Percentiles rank a stretch among this genome's conserved stretches.
Evolutionary conservation across 2,797 vertebrate species (phyloP).

Genomic region (Buphagus erythrorhynchus): DNA sequence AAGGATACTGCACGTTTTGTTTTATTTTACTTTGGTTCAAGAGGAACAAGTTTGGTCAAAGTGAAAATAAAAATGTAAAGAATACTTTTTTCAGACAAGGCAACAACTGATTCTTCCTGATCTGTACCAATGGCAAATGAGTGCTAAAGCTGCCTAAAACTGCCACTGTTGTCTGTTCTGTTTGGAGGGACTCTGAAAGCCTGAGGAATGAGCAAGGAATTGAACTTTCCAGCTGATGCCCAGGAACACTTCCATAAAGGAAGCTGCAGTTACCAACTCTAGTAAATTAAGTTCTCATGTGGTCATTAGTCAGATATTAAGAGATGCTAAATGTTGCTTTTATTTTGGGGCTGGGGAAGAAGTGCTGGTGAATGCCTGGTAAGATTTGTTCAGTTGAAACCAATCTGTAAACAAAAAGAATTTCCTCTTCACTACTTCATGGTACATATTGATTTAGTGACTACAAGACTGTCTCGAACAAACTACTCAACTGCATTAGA

Average conservation of each 20-base stretch:
- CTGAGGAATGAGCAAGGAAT: background rate
- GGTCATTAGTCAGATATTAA: background rate
- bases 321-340: background rate
- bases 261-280: background rate
- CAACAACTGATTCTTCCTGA: background rate
- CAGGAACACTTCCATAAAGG: background rate
- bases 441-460: background rate
- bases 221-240: background rate
- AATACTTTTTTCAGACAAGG: background rate
- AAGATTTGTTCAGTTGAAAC: background rate
- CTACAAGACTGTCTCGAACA: background rate
- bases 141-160: background rate
- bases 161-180: background rate
- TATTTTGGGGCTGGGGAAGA: background rate
- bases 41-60: background rate
- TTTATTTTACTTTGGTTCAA: background rate
- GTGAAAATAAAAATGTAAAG: background rate
- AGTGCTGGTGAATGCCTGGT: background rate
- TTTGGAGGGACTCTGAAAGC: background rate
- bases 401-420: background rate
- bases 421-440: background rate
- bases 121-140: background rate
- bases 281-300: background rate
- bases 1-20: background rate
- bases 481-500: conserved; percentile 29